Conservation (phyloP, 2,113 vertebrate genomes). For the Grus americana region DNA sequence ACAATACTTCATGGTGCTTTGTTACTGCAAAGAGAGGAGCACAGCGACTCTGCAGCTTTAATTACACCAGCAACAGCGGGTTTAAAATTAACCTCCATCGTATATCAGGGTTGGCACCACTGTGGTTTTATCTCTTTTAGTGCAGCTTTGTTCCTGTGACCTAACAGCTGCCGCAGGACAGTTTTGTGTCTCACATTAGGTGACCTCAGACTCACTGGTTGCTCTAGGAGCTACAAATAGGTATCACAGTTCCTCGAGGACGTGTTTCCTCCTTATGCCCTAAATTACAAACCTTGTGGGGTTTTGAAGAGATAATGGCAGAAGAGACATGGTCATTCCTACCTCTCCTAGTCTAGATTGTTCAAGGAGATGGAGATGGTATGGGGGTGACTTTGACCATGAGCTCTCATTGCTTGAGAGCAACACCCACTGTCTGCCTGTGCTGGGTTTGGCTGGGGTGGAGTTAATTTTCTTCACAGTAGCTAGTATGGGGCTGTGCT, state of each 20-base stretch:
- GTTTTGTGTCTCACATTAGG: neutral
- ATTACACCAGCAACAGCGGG: rapidly evolving
- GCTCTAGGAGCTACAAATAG: neutral
- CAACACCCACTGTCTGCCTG: neutral
- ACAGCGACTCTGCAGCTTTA: neutral
- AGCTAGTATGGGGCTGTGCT: too few relatives aligned
- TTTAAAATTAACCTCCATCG: neutral
- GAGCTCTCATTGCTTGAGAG: neutral
- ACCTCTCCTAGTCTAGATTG: neutral
- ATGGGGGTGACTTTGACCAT: neutral
- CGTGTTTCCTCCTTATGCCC: neutral
- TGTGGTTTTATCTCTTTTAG: neutral
- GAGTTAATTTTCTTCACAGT: too few relatives aligned
- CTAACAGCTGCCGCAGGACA: neutral
- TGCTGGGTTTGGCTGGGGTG: too few relatives aligned
- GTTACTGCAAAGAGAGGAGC: neutral
- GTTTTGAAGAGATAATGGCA: neutral
- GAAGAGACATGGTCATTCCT: neutral
- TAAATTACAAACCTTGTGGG: neutral
- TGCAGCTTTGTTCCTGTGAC: neutral
- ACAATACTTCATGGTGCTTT: neutral
- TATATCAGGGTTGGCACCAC: neutral
- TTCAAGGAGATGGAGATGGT: neutral
- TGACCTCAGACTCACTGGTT: neutral
- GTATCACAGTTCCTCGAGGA: neutral